Evolutionary conservation across 2,888 invertebrate genomes (phyloP), one percentile per base, ranked within the genome.

Genomic region (Luffia ferchaultella): DNA sequence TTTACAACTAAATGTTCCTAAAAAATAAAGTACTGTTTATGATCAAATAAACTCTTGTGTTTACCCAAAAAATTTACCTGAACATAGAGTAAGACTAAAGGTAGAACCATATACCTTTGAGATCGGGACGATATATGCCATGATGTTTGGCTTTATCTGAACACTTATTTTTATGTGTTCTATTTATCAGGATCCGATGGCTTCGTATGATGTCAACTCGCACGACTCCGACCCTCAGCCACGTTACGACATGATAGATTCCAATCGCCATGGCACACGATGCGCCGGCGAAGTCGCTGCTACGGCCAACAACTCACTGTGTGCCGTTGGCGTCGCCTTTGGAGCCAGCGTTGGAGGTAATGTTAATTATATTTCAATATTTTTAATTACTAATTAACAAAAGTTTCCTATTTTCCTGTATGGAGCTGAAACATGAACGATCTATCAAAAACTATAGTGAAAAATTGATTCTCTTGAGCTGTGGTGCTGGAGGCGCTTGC

Each of bases 201-300:
- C 98, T 42, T 97, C 97, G 41, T 98, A 95, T 73, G 98, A 98
- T 79, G 97, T 98, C 44, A 98, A 99, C 71, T 93, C 92, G 55
- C 93, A 96, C 68, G 98, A 99, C 73, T 89, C 92, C 1, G 97
- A 99, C 76, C 98, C 98, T 1, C 96, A 95, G 89, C 98, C 98
- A 0, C 89, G 98, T 57, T 99, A 99, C 73, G 98, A 98, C 74
- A 90, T 95, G 86, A 91, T 95, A 50, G 97, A 98, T 82, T 97
- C 97, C 52, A 98, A 98, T 79, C 89, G 96, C 18, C 96, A 95
- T 70, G 95, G 95, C 1, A 98, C 98, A 2, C 85, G 98, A 51
- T 98, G 98, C 75, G 97, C 98, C 1, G 97, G 98, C 0, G 98
- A 98, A 76, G 98, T 99, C 7, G 98, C 99, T 0, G 98, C 98